Evolutionary conservation across 2,888 invertebrate species (phyloP), one percentile per base, ranked within the genome.

Genomic region (Apotomis turbidana): DNA sequence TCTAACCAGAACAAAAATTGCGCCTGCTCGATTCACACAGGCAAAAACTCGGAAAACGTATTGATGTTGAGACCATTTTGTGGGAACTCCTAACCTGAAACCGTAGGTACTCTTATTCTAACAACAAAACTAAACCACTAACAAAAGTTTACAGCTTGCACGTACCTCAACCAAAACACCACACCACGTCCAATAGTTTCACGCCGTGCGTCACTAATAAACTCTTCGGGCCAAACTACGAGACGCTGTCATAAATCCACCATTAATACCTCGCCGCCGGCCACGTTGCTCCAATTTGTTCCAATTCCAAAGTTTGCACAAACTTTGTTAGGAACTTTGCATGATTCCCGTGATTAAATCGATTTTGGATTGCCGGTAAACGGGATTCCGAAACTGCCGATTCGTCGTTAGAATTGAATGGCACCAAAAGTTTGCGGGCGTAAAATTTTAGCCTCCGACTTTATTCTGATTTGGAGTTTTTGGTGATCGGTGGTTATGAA

Each of bases 301-400:
- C 90, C 89, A 90, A 90, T 90, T 87, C 83, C 85, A 78, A 90
- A 91, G 85, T 91, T 90, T 83, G 87, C 85, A 81, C 88, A 90
- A 93, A 91, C 89, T 93, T 90, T 89, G 86, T 85, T 83, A 79
- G 81, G 80, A 89, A 92, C 86, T 92, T 91, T 87, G 89, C 87
- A 90, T 92, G 90, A 90, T 91, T 91, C 86, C 86, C 82, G 90
- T 91, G 90, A 92, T 92, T 92, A 90, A 92, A 93, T 91, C 90
- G 91, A 92, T 92, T 90, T 88, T 86, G 83, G 87, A 90, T 91
- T 90, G 90, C 89, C 88, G 86, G 86, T 88, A 87, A 87, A 83
- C 83, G 83, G 87, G 88, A 89, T 87, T 87, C 83, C 83, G 78
- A 89, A 89, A 90, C 90, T 88, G 89, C 86, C 87, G 88, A 90